Evolutionary conservation across 2,113 vertebrate genomes (phyloP).

Genomic region (Clupea harengus): DNA sequence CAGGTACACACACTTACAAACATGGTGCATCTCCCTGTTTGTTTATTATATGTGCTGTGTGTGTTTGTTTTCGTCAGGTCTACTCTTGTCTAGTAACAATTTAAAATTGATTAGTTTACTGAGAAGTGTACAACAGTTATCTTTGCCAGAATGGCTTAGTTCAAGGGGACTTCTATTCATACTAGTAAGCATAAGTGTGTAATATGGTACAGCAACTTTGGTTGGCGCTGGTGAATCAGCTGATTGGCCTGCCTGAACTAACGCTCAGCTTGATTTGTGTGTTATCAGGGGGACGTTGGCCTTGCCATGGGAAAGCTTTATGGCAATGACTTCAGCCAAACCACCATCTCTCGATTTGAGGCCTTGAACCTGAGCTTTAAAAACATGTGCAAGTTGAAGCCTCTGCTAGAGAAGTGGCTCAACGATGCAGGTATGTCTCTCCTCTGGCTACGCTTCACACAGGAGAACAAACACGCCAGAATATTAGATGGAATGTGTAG

Average conservation of each 20-base stretch:
- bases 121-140: no score
- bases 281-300: slow-evolving; percentile 93
- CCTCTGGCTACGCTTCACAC: slow-evolving; percentile 15
- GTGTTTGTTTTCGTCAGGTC: background rate
- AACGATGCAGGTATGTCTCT: slow-evolving; percentile 94
- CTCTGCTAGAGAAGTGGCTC: slow-evolving; percentile 98
- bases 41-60: background rate
- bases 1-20: slow-evolving; percentile 73
- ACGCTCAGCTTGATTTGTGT: background rate
- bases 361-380: slow-evolving; percentile 99
- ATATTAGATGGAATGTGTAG: background rate
- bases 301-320: slow-evolving; percentile 99
- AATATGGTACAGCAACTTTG: no score
- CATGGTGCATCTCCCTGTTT: background rate
- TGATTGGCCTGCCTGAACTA: no score
- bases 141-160: no score
- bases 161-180: no score
- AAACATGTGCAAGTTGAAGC: slow-evolving; percentile 99
- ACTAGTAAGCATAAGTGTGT: no score
- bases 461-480: background rate
- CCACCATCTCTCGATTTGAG: slow-evolving; percentile 99
- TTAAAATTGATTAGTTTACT: no score
- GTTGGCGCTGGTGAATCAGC: no score
- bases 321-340: slow-evolving; percentile 99
- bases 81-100: no score